Evolutionary conservation across 2,888 invertebrate species (phyloP).

Genomic region (Spodoptera exigua): DNA sequence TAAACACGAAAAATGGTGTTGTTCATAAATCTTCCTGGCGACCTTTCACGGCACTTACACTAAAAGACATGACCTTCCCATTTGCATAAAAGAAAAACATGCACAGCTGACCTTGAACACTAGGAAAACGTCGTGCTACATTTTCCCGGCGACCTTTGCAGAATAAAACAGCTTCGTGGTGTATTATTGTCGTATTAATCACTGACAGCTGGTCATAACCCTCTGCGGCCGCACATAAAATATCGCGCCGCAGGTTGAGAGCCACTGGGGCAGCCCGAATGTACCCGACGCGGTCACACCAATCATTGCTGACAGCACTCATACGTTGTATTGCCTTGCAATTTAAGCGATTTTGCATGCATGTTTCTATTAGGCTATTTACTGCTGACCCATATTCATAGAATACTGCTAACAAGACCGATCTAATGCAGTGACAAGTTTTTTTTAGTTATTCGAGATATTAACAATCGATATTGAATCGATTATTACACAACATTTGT

Average conservation of each 20-base stretch:
- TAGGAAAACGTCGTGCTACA: conserved; percentile 31
- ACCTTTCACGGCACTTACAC: conserved; percentile 11
- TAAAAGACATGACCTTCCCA: conserved; percentile 3
- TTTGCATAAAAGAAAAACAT: conserved; percentile 16
- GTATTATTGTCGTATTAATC: conserved; percentile 37
- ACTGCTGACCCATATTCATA: conserved; percentile 53
- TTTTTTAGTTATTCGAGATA: conserved; percentile 26
- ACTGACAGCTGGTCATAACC: conserved; percentile 15
- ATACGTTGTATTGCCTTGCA: conserved; percentile 46
- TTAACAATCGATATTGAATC: conserved; percentile 25
- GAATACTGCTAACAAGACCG: conserved; percentile 43
- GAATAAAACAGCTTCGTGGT: conserved; percentile 44
- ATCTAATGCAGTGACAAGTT: conserved; percentile 24
- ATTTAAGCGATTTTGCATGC: conserved; percentile 51
- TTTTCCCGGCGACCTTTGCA: conserved; percentile 53
- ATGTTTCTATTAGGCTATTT: conserved; percentile 54
- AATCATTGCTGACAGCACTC: conserved; percentile 46
- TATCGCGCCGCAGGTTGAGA: conserved; percentile 33
- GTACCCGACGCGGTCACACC: conserved; percentile 34
- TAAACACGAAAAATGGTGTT: too few species aligned
- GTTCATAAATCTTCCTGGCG: conserved; percentile 7
- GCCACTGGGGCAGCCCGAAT: conserved; percentile 28
- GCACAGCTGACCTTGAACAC: conserved; percentile 21
- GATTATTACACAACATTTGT: conserved; percentile 39
- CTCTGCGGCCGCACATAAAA: conserved; percentile 22